Evolutionary conservation across 2,797 vertebrate genomes (phyloP), one percentile per base, ranked within the genome.

Genomic region (Sus cebifrons): DNA sequence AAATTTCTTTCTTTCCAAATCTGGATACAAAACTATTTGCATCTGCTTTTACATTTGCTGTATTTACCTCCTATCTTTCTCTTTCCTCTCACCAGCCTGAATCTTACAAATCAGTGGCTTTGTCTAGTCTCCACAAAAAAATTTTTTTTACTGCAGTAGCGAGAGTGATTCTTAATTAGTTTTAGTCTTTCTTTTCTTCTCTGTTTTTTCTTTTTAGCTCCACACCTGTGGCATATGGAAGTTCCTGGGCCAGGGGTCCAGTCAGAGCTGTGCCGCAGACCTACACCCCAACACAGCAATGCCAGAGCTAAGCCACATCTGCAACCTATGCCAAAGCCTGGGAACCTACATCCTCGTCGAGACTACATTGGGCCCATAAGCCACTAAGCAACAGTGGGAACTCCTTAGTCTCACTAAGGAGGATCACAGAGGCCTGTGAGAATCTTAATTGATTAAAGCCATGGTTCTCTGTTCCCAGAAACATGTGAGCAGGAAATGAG

Each of bases 1-100:
- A 40, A 67, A 64, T 86, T 52, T 32, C 21, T 78, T 88, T 79
- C 32, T 93, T 86, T 73, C 15, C 49, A 86, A 70, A 89, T 67
- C 25, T 86, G 6, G 4, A 85, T 68, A 13, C 73, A 49, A 88
- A 67, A 25, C 27, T 89, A 16, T 83, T 60, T 86, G 60, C 2
- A n/a, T 92, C 17, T 86, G 44, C 8, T 62, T 86, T 94, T 40
- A 70, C 16, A 32, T 4, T 62, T 77, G 36, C 14, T 93, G 2
- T 82, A 29, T 91, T 29, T 17, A 77, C 54, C 9, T n/a, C n/a
- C 21, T 44, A 0, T 62, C 54, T 81, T 85, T 40, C 6, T n/a
- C 65, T 75, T 94, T 18, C n/a, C 14, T 93, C 3, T 87, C n/a
- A 36, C 36, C 44, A 73, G 54, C 79, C 17, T 3, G 2, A 23